phyloP scores from a whole-genome alignment of 2,888 invertebrate species.

The Drosophila neonasuta region DNA sequence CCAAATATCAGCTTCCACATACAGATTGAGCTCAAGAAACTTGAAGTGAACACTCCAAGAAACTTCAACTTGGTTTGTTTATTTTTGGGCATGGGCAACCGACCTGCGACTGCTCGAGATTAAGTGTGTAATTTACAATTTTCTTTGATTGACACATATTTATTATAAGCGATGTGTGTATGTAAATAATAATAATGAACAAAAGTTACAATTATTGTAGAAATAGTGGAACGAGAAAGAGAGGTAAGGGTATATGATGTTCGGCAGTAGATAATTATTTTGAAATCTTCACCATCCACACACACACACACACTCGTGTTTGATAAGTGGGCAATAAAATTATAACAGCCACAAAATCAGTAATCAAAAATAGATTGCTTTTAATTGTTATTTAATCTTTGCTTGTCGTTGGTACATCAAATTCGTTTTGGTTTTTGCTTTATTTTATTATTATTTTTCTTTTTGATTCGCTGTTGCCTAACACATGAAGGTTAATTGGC shows the following conservation, averaged over 20 bases:
- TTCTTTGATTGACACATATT: conserved; percentile 59
- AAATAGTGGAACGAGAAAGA: conserved; percentile 45
- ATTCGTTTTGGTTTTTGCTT: conserved; percentile 25
- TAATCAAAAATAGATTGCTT: conserved; percentile 71
- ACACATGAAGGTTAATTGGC: conserved; percentile 69
- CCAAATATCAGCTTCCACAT: conserved; percentile 69
- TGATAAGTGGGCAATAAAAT: conserved; percentile 67
- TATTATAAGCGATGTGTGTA: background rate
- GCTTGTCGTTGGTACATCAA: conserved; percentile 44
- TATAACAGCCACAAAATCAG: conserved; percentile 63
- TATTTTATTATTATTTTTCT: conserved; percentile 19
- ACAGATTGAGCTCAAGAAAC: conserved; percentile 53
- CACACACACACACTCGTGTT: conserved; percentile 1
- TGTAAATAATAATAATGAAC: conserved; percentile 19
- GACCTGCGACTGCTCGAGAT: conserved; percentile 5
- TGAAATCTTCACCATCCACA: conserved; percentile 17
- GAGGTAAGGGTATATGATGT: conserved; percentile 9
- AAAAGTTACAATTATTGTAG: conserved; percentile 57
- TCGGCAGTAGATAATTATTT: conserved; percentile 31
- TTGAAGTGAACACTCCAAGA: conserved; percentile 62
- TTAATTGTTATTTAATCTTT: conserved; percentile 75
- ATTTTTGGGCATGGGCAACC: background rate
- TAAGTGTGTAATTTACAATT: conserved; percentile 13
- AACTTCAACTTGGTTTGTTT: conserved; percentile 38
- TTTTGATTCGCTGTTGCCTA: conserved; percentile 26